Percentiles rank a stretch among this genome's conserved stretches.
Evolutionary conservation across 1,140 invertebrate species (phyloP).

Genomic region (Hydropsyche tenuis): DNA sequence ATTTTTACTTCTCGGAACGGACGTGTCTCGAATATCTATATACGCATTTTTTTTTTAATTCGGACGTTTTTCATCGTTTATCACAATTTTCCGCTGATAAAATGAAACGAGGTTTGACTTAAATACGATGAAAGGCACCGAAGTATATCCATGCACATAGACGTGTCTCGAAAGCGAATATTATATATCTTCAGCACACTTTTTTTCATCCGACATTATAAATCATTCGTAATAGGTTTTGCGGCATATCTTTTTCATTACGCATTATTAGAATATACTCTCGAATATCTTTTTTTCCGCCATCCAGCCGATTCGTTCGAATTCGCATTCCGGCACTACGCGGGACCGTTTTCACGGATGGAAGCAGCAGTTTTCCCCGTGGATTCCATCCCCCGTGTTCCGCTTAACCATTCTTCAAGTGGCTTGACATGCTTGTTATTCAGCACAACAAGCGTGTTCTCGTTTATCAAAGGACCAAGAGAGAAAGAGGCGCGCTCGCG

Average conservation of each 20-base stretch:
- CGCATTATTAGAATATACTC: too few species aligned
- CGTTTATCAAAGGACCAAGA: slow-evolving; percentile 36
- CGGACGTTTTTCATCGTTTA: slow-evolving; percentile 21
- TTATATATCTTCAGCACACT: too few species aligned
- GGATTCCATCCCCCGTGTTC: slow-evolving; percentile 21
- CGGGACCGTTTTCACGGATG: neutral
- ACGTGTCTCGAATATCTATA: slow-evolving; percentile 26
- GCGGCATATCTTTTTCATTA: too few species aligned
- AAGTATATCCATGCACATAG: too few species aligned
- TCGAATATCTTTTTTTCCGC: neutral
- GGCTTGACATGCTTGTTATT: slow-evolving; percentile 38
- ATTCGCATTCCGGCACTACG: neutral
- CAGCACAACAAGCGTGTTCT: slow-evolving; percentile 32
- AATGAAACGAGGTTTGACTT: slow-evolving; percentile 3
- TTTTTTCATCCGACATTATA: too few species aligned
- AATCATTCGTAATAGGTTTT: too few species aligned
- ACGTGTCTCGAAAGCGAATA: too few species aligned
- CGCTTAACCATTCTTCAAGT: slow-evolving; percentile 37
- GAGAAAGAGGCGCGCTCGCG: neutral
- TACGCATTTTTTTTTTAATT: neutral
- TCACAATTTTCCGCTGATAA: slow-evolving; percentile 6
- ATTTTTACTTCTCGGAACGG: slow-evolving; percentile 21
- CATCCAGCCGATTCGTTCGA: neutral
- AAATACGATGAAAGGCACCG: neutral
- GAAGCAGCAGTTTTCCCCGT: neutral